These are phyloP conservation scores for Acleris cristana DNA, from an alignment of 2,888 invertebrate genomes.

Conservation along the genomic window DNA sequence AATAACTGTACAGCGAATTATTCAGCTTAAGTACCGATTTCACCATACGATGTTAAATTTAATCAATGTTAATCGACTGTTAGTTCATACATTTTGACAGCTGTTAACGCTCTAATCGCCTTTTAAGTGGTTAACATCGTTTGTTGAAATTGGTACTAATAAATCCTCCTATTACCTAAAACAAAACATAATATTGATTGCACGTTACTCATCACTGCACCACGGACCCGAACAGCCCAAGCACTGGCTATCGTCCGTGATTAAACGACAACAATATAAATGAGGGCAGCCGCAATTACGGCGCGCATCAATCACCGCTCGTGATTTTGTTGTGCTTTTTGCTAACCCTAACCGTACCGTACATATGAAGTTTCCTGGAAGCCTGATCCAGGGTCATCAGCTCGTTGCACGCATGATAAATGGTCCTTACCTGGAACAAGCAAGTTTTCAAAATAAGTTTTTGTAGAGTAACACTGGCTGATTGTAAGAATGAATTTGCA, in stretches of 20 bases:
- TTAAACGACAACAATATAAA: slow-evolving; percentile 71
- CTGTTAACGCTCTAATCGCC: too few relatives aligned
- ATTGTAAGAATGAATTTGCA: too few relatives aligned
- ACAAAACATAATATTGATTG: too few relatives aligned
- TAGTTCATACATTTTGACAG: too few relatives aligned
- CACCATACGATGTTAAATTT: too few relatives aligned
- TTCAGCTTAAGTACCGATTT: too few relatives aligned
- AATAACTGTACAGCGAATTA: too few relatives aligned
- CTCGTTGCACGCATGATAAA: slow-evolving; percentile 18
- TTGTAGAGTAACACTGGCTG: too few relatives aligned
- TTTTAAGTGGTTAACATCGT: too few relatives aligned
- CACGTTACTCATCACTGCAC: not conserved
- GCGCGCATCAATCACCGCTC: slow-evolving; percentile 63
- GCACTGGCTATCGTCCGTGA: slow-evolving; percentile 50
- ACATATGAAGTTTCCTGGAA: not conserved
- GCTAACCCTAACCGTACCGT: slow-evolving; percentile 20
- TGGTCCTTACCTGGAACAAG: slow-evolving; percentile 10
- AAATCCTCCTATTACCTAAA: too few relatives aligned
- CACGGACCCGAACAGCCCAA: slow-evolving; percentile 22
- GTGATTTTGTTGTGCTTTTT: slow-evolving; percentile 58
- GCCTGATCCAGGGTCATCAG: slow-evolving; percentile 12
- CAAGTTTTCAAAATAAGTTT: not conserved
- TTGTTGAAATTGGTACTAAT: too few relatives aligned
- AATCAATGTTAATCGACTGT: too few relatives aligned
- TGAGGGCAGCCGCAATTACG: slow-evolving; percentile 68